Conservation (phyloP, 2,113 vertebrate genomes). For the Ptilonorhynchus violaceus region DNA sequence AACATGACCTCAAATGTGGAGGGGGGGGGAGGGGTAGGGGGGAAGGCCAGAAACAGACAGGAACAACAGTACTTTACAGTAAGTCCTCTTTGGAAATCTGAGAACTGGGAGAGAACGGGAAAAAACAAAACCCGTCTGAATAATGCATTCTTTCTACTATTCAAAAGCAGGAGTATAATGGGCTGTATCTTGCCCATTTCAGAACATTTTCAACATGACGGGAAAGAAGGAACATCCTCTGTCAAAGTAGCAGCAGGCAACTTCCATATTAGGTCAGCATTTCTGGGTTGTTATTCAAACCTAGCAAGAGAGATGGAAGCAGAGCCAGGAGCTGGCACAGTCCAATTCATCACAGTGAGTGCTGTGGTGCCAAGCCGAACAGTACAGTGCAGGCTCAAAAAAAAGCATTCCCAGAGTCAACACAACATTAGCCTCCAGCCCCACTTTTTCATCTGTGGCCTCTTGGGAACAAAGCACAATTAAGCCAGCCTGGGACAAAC, state of each 20-base stretch:
- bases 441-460: neutral
- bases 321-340: constrained; percentile 32
- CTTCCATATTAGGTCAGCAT: constrained; percentile 60
- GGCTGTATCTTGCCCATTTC: neutral
- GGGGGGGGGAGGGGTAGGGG: no score
- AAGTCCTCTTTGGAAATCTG: neutral
- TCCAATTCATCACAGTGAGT: neutral
- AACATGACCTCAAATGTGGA: neutral
- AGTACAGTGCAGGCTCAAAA: neutral
- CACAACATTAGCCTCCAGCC: neutral
- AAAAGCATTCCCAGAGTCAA: constrained; percentile 14
- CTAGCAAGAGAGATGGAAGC: neutral
- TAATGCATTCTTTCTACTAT: neutral
- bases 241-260: constrained; percentile 18
- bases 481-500: neutral
- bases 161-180: neutral
- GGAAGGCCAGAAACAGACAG: neutral
- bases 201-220: constrained; percentile 9
- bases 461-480: neutral
- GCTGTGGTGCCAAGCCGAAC: neutral
- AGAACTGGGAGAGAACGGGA: neutral
- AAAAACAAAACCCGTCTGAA: neutral
- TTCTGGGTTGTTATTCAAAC: constrained; percentile 43
- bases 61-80: neutral
- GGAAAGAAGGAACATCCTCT: constrained; percentile 11